phyloP scores from a whole-genome alignment of 1,140 invertebrate species.

The Drosophila nigromelanica region DNA sequence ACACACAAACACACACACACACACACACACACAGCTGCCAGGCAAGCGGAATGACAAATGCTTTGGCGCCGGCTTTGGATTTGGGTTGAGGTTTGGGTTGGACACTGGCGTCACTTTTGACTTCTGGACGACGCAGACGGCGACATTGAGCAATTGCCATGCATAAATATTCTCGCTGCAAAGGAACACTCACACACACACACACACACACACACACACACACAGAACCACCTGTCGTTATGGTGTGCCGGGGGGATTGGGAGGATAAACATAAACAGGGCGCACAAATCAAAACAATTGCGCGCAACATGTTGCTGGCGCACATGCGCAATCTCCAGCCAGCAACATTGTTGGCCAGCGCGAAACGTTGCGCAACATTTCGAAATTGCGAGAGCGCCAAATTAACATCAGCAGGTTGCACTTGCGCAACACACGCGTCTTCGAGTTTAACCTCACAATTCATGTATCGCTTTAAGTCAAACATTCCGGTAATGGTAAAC shows the following conservation, averaged over 20 bases:
- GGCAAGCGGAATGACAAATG: constrained; percentile 58
- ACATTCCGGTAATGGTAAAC: background rate
- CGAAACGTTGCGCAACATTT: constrained; percentile 26
- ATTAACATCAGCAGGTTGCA: constrained; percentile 8
- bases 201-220: constrained; percentile 5
- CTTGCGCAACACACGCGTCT: constrained; percentile 20
- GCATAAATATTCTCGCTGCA: constrained; percentile 66
- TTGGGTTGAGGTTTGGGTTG: background rate
- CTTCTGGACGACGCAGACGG: constrained; percentile 42
- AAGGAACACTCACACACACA: constrained; percentile 22
- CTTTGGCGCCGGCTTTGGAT: constrained; percentile 27
- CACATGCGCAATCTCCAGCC: constrained; percentile 8
- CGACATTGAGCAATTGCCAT: constrained; percentile 75
- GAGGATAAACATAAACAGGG: constrained; percentile 64
- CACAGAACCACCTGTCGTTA: constrained; percentile 44
- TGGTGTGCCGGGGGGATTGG: background rate
- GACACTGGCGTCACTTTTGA: constrained; percentile 36
- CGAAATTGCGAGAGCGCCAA: constrained; percentile 13
- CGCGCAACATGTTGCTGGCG: constrained; percentile 21
- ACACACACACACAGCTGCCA: constrained; percentile 31
- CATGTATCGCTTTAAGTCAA: background rate
- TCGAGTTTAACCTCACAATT: background rate
- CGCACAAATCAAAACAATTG: constrained; percentile 66
- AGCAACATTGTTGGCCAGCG: constrained; percentile 19
- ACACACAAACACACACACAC: background rate